Percentiles rank a stretch among this genome's conserved stretches.
Conservation (phyloP, 2,113 vertebrate species). For the Asarcornis scutulata region DNA sequence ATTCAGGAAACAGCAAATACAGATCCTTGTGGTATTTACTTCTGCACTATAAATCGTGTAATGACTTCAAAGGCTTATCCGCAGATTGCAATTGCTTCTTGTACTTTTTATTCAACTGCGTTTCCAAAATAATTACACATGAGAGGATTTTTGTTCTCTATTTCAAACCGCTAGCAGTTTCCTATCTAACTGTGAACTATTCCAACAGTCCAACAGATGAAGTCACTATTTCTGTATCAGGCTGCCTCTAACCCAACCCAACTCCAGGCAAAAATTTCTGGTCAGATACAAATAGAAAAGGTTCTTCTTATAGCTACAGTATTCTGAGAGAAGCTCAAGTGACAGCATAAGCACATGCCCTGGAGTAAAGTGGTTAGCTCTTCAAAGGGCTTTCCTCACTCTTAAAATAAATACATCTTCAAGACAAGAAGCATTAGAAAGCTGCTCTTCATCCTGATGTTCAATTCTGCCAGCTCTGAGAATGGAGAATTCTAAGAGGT, state of each 20-base stretch:
- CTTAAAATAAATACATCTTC: not conserved
- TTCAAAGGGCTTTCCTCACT: not conserved
- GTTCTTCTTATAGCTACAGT: not conserved
- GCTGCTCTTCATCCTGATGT: not conserved
- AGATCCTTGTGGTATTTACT: not conserved
- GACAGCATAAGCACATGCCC: not conserved
- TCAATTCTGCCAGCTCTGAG: not conserved
- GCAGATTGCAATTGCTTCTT: not conserved
- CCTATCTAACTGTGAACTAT: not conserved
- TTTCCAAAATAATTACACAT: not conserved
- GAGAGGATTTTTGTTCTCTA: not conserved
- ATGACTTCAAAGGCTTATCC: conserved; percentile 22
- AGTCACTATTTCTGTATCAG: not conserved
- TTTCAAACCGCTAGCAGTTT: not conserved
- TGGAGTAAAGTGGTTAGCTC: not conserved
- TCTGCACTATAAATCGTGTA: not conserved
- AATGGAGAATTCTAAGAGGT: too few species aligned
- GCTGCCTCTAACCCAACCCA: not conserved
- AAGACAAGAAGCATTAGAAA: not conserved
- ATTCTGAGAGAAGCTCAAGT: not conserved
- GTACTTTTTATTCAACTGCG: not conserved
- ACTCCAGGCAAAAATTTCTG: not conserved
- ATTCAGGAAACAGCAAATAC: not conserved
- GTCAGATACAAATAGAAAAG: not conserved
- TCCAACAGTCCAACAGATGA: not conserved